Evolutionary conservation across 2,797 vertebrate genomes (phyloP), one percentile per base, ranked within the genome.

Genomic region (Gobionotothen gibberifrons): DNA sequence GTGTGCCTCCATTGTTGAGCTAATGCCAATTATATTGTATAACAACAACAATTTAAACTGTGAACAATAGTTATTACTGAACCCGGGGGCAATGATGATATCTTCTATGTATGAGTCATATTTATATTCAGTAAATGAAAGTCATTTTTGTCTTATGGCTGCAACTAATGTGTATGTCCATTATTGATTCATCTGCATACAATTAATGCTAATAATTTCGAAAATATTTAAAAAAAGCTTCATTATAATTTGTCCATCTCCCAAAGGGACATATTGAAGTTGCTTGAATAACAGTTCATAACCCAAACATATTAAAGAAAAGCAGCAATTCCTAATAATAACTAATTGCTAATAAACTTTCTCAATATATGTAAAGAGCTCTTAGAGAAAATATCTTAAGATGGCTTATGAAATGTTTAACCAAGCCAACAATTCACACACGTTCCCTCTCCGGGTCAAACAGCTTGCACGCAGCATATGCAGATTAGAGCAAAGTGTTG

Each of bases 361-460:
- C 26, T 17, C 1, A 47, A 75, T 78, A 74, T 70, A 76, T 80
- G 94, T 90, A 81, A 89, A 91, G 93, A 87, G 93, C 92, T 90
- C 91, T 63, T 65, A 78, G 68, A 16, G 13, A 51, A 57, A 77
- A 69, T 26, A 58, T 56, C 22, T 49, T 49, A 75, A 29, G 46
- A 39, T 39, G 64, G 57, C 47, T 63, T 26, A 65, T 9, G 40
- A 71, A 64, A 80, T 72, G 66, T 69, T 67, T 57, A 12, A 29
- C 39, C 11, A 43, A 73, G 32, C 44, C 70, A 54, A 48, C 64
- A 61, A 59, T 71, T 74, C 8, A 55, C 47, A 63, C 15, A 39
- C 39, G 58, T 29, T 74, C 54, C 60, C 56, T 49, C 32, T 82
- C 53, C 42, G 17, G 76, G 60, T 82, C 59, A 69, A 80, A 81